These are phyloP conservation scores for Timandra comae DNA, from an alignment of 2,888 invertebrate species.

Conservation along the genomic window DNA sequence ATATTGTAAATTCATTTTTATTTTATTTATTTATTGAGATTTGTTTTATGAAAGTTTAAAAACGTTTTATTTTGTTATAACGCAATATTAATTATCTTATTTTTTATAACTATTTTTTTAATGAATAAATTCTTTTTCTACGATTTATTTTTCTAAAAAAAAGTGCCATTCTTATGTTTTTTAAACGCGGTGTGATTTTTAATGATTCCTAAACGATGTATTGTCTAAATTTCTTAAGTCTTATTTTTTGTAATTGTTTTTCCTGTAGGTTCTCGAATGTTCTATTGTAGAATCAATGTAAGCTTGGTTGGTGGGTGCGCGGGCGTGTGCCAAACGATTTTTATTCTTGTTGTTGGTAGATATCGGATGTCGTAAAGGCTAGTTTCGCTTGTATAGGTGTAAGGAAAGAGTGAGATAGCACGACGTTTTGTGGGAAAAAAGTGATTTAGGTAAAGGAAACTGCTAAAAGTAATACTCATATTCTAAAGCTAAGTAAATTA, in stretches of 20 bases:
- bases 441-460: constrained; percentile 4
- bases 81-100: constrained; percentile 41
- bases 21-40: constrained; percentile 69
- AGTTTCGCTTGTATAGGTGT: constrained; percentile 24
- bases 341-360: constrained; percentile 21
- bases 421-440: constrained; percentile 6
- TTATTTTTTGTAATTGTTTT: constrained; percentile 26
- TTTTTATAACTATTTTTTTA: constrained; percentile 33
- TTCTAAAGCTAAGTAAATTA: no score
- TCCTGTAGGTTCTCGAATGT: constrained; percentile 66
- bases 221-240: constrained; percentile 21
- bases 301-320: constrained; percentile 51
- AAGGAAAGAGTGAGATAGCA: constrained; percentile 16
- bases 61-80: constrained; percentile 64
- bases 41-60: constrained; percentile 58
- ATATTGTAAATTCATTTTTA: constrained; percentile 69
- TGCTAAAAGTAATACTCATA: no score
- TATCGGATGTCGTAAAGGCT: constrained; percentile 20
- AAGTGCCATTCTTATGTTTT: constrained; percentile 60
- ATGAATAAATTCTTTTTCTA: constrained; percentile 32
- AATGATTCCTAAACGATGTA: constrained; percentile 46
- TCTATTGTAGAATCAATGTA: constrained; percentile 72
- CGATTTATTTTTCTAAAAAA: constrained; percentile 31
- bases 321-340: constrained; percentile 30
- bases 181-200: constrained; percentile 40